Conservation (phyloP, 2,797 vertebrate species). For the Morus bassanus region DNA sequence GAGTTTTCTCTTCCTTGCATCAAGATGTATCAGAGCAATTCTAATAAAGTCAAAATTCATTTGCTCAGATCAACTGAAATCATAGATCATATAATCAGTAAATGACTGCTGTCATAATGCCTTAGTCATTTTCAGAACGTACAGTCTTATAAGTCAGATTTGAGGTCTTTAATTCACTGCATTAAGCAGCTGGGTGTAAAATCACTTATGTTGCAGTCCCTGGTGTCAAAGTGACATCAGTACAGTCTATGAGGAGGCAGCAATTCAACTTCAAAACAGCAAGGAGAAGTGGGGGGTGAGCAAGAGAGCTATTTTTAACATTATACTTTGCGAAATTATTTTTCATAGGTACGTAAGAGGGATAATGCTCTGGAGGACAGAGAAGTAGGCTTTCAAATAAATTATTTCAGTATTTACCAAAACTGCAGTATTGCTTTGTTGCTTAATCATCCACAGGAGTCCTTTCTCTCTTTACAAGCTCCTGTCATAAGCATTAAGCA, state of each 20-base stretch:
- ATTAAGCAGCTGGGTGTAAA: not conserved
- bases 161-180: not conserved
- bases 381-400: constrained; percentile 28
- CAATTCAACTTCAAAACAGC: not conserved
- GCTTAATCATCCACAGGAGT: not conserved
- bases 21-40: not conserved
- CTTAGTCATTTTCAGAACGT: not conserved
- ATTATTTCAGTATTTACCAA: constrained; percentile 28
- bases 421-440: not conserved
- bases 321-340: not conserved
- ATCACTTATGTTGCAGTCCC: not conserved
- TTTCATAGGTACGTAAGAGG: not conserved
- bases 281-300: not conserved
- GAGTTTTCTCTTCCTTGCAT: not conserved
- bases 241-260: not conserved
- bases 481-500: not conserved
- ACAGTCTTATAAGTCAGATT: not conserved
- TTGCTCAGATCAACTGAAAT: not conserved
- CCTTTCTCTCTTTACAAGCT: not conserved
- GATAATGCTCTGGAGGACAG: not conserved
- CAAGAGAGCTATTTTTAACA: not conserved
- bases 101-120: accelerated
- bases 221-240: constrained; percentile 34
- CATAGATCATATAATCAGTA: not conserved
- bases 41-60: not conserved